Percentiles rank a stretch among this genome's conserved stretches.
These are phyloP conservation scores for Bradypodion ventrale DNA, from an alignment of 2,797 vertebrate species.

Conservation along the genomic window DNA sequence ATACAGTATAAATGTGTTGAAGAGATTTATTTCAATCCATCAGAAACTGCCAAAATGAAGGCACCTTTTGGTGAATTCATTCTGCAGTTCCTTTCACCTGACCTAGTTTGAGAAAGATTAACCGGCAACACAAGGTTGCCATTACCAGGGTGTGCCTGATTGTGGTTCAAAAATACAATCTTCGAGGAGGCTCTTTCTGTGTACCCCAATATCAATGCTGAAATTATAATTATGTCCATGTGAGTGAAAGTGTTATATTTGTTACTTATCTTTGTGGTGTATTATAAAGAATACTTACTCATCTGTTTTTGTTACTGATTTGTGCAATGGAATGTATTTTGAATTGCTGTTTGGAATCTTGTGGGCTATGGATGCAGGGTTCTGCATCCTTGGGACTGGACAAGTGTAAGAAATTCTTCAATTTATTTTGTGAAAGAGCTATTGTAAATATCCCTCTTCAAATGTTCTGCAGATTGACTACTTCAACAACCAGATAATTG, in stretches of 20 bases:
- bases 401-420: background rate
- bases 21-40: background rate
- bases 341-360: background rate
- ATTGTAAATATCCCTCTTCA: fast-evolving
- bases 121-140: too few relatives aligned
- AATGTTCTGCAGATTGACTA: constrained; percentile 88
- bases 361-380: background rate
- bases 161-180: too few relatives aligned
- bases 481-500: constrained; percentile 98
- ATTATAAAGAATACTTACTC: background rate
- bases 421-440: background rate
- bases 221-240: too few relatives aligned
- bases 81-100: too few relatives aligned
- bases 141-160: too few relatives aligned
- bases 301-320: background rate
- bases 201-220: too few relatives aligned
- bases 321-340: background rate
- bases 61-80: too few relatives aligned
- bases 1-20: background rate
- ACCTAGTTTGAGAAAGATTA: too few relatives aligned
- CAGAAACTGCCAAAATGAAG: too few relatives aligned
- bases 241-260: background rate
- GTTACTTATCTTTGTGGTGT: background rate
- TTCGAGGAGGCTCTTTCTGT: too few relatives aligned
- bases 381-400: background rate